Evolutionary conservation across 1,140 invertebrate species (phyloP).

Genomic region (Hermatobates lingyangjiaoensis): DNA sequence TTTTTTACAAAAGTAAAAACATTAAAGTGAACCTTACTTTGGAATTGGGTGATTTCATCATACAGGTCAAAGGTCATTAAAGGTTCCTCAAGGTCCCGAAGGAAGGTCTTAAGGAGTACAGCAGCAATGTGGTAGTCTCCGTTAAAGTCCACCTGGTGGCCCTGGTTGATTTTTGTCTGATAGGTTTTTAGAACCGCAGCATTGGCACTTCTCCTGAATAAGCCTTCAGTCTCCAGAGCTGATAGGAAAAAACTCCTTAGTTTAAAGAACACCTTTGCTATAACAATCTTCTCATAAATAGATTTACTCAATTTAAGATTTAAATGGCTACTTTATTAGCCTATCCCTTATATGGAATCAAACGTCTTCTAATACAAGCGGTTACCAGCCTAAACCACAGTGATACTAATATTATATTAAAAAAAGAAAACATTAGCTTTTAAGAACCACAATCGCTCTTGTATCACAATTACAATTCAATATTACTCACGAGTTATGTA

Average conservation of each 20-base stretch:
- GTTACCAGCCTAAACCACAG: too few relatives aligned
- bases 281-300: background rate
- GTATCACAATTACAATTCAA: too few relatives aligned
- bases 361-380: too few relatives aligned
- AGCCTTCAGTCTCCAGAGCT: slow-evolving; percentile 87
- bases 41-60: slow-evolving; percentile 82
- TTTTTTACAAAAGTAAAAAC: background rate
- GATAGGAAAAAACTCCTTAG: background rate
- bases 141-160: slow-evolving; percentile 56
- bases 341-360: too few relatives aligned
- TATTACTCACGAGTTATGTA: too few relatives aligned
- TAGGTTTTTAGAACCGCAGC: slow-evolving; percentile 63
- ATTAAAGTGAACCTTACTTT: slow-evolving; percentile 51
- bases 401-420: too few relatives aligned
- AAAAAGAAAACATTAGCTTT: too few relatives aligned
- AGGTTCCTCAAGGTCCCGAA: slow-evolving; percentile 83
- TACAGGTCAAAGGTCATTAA: slow-evolving; percentile 86
- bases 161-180: slow-evolving; percentile 67
- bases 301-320: background rate
- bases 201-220: slow-evolving; percentile 83
- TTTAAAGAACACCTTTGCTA: background rate
- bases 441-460: too few relatives aligned
- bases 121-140: slow-evolving; percentile 80
- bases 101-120: slow-evolving; percentile 84
- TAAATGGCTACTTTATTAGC: background rate